A percentile compares a stretch with the other conserved stretches of the same genome.
Conservation (phyloP, 2,113 vertebrate genomes). For the Lethenteron reissneri region DNA sequence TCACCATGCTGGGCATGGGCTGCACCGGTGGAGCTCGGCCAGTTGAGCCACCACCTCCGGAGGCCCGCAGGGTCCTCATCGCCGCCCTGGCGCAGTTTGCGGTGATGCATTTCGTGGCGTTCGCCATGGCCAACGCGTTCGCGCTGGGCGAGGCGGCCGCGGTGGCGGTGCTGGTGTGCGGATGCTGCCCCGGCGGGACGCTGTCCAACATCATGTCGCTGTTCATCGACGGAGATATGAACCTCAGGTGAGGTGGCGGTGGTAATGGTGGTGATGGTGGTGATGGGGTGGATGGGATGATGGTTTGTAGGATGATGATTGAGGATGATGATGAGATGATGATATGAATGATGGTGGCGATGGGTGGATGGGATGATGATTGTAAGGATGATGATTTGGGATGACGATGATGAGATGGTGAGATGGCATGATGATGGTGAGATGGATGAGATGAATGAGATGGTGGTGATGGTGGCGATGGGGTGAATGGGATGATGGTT, state of each 20-base stretch:
- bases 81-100: constrained; percentile 73
- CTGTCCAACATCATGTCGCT: constrained; percentile 81
- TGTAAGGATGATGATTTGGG: too few relatives aligned
- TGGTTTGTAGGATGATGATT: too few relatives aligned
- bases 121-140: constrained; percentile 56
- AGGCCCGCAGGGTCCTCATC: constrained; percentile 50
- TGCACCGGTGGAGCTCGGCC: constrained; percentile 66
- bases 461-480: too few relatives aligned
- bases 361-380: too few relatives aligned
- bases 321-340: too few relatives aligned
- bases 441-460: too few relatives aligned
- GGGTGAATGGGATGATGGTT: too few relatives aligned
- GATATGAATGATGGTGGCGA: too few relatives aligned
- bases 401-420: too few relatives aligned
- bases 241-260: constrained; percentile 48
- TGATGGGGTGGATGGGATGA: too few relatives aligned
- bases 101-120: constrained; percentile 71
- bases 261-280: too few relatives aligned
- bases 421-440: too few relatives aligned
- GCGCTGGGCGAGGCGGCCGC: constrained; percentile 68
- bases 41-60: constrained; percentile 54
- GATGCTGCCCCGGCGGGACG: constrained; percentile 83
- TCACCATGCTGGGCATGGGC: constrained; percentile 80
- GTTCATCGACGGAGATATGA: constrained; percentile 84
- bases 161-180: constrained; percentile 71